Conservation (phyloP, 2,888 invertebrate species). For the Emmelina monodactyla region DNA sequence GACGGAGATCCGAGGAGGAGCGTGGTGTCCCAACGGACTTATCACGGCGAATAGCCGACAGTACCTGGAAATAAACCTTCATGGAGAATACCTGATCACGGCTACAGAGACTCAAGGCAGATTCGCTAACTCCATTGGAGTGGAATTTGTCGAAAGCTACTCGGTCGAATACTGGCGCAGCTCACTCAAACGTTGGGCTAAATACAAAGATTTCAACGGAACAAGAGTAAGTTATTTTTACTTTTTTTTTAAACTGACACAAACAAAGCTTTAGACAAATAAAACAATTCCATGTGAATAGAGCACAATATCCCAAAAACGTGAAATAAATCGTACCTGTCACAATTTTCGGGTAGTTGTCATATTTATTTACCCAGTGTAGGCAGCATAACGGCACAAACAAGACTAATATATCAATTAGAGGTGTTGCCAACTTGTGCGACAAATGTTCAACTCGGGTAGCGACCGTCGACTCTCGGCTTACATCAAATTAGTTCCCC, state of each 20-base stretch:
- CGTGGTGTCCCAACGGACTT: conserved; percentile 90
- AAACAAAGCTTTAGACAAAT: no score
- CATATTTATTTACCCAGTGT: not conserved
- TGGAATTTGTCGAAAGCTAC: conserved; percentile 87
- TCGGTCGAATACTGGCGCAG: conserved; percentile 82
- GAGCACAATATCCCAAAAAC: no score
- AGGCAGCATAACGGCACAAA: not conserved
- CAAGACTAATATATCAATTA: conserved; percentile 1
- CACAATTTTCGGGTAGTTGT: no score
- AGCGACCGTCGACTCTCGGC: conserved; percentile 15
- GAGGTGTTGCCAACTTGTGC: not conserved
- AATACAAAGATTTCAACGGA: conserved; percentile 80
- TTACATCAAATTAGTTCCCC: conserved; percentile 33
- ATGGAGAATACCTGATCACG: conserved; percentile 78
- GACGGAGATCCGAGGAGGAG: conserved; percentile 86
- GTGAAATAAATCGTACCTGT: no score
- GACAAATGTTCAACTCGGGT: not conserved
- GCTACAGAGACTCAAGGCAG: conserved; percentile 90
- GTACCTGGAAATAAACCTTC: conserved; percentile 83
- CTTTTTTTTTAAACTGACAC: no score
- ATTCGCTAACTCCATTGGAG: conserved; percentile 90
- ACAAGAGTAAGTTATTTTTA: conserved; percentile 78
- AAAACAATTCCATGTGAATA: no score
- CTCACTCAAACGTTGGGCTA: conserved; percentile 74
- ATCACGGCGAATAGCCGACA: conserved; percentile 80